These are phyloP conservation scores for Buathra laborator DNA, from an alignment of 2,888 invertebrate species.

Conservation along the genomic window DNA sequence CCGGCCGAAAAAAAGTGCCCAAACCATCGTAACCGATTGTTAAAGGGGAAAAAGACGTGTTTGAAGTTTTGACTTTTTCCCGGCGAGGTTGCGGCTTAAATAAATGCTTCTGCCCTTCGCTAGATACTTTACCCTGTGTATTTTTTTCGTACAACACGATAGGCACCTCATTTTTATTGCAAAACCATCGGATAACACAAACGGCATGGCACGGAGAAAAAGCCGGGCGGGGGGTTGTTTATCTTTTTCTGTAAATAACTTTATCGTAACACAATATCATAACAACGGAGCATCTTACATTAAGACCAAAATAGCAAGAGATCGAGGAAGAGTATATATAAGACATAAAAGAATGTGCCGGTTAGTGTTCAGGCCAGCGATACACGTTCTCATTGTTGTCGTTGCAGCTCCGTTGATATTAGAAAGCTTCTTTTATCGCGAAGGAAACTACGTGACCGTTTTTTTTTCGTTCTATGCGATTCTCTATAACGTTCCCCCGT, in stretches of 20 bases:
- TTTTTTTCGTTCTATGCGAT: neutral
- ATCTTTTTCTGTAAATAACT: neutral
- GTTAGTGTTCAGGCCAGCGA: neutral
- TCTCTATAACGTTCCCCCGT: neutral
- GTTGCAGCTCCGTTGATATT: conserved; percentile 4
- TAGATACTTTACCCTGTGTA: no score
- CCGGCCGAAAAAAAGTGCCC: neutral
- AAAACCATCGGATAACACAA: no score
- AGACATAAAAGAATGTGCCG: neutral
- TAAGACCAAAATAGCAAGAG: neutral
- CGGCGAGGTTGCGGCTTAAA: no score
- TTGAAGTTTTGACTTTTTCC: no score
- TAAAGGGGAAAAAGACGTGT: no score
- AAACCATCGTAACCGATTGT: no score
- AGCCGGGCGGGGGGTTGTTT: neutral
- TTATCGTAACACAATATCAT: neutral
- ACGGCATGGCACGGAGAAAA: no score
- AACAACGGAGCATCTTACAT: neutral
- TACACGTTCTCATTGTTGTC: neutral
- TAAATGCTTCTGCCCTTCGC: no score
- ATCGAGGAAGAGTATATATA: no score
- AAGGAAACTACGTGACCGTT: neutral
- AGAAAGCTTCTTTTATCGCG: conserved; percentile 22
- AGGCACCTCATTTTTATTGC: no score
- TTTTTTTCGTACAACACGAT: no score